These are phyloP conservation scores for Drosophila kambysellisi DNA, from an alignment of 2,888 invertebrate species.

Conservation along the genomic window DNA sequence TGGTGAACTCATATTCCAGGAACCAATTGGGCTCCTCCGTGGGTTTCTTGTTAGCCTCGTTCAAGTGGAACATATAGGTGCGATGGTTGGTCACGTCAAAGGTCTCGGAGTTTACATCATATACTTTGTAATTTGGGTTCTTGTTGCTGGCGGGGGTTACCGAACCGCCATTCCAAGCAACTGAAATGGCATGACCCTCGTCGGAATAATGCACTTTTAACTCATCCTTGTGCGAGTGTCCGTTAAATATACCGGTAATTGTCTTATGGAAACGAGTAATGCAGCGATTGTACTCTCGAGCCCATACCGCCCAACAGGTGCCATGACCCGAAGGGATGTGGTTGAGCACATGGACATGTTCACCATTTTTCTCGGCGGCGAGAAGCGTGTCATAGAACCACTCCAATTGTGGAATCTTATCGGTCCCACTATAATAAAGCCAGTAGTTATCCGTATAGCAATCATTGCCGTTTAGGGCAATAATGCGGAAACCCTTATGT, in stretches of 20 bases:
- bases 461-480: slow-evolving; percentile 92
- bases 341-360: slow-evolving; percentile 92
- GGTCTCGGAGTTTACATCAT: slow-evolving; percentile 87
- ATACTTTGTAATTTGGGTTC: slow-evolving; percentile 93
- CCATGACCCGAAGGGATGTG: slow-evolving; percentile 92
- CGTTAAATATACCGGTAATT: slow-evolving; percentile 92
- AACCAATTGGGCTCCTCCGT: slow-evolving; percentile 89
- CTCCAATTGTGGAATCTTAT: slow-evolving; percentile 90
- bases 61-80: slow-evolving; percentile 91
- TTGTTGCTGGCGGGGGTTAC: slow-evolving; percentile 90
- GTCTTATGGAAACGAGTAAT: slow-evolving; percentile 90
- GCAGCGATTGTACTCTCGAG: slow-evolving; percentile 89
- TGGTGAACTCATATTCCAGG: slow-evolving; percentile 90
- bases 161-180: slow-evolving; percentile 93
- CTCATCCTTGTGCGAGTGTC: slow-evolving; percentile 92
- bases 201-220: slow-evolving; percentile 88
- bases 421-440: slow-evolving; percentile 90
- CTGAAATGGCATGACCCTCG: slow-evolving; percentile 86
- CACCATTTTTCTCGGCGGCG: slow-evolving; percentile 90
- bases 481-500: slow-evolving; percentile 89
- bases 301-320: slow-evolving; percentile 90
- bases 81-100: slow-evolving; percentile 88
- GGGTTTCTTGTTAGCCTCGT: slow-evolving; percentile 88
- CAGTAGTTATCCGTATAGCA: slow-evolving; percentile 87
- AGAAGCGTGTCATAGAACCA: slow-evolving; percentile 92